Evolutionary conservation across 2,797 vertebrate species (phyloP), one percentile per base, ranked within the genome.

Genomic region (Diglossa cyanea): DNA sequence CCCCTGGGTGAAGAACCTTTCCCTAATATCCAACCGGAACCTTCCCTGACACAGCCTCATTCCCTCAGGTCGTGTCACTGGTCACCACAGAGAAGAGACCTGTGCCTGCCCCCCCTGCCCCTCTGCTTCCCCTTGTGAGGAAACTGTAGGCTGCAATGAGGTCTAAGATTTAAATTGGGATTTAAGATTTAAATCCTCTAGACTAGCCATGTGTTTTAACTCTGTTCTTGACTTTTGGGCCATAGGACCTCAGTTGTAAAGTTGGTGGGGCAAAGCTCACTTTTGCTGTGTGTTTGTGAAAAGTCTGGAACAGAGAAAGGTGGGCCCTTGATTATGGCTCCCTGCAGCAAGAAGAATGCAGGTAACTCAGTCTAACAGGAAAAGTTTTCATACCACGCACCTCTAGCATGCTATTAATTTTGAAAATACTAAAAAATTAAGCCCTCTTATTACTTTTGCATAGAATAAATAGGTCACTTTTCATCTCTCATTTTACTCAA

Each of bases 401-500:
- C 63, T 91, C 86, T 91, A 79, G 70, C 42, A 85, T 93, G 23
- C 72, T 84, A 71, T 84, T 90, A 0, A 73, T 92, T 96, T 83
- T 84, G 39, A 91, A 94, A 86, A 72, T 81, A 74, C 80, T 80
- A 89, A 93, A 74, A 71, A 75, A 72, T 75, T 72, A 51, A 86
- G 28, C 90, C 85, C 55, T 91, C 12, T 82, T 67, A 68, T 44
- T 92, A 75, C 48, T 92, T 81, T 71, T 91, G 58, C 30, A 47
- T 84, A 88, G 92, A 40, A 86, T 82, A 79, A 91, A 91, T 90
- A 93, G 66, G 75, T 60, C 80, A 71, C 67, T 94, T 94, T 91
- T 88, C 42, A 68, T 86, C 57, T 87, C 67, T 97, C 62, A 54
- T 96, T 97, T 96, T 88, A 86, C 91, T 95, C 71, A 88, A n/a